Percentiles rank a stretch among this genome's conserved stretches.
phyloP scores from a whole-genome alignment of 2,113 vertebrate species.

The Morone chrysops region DNA sequence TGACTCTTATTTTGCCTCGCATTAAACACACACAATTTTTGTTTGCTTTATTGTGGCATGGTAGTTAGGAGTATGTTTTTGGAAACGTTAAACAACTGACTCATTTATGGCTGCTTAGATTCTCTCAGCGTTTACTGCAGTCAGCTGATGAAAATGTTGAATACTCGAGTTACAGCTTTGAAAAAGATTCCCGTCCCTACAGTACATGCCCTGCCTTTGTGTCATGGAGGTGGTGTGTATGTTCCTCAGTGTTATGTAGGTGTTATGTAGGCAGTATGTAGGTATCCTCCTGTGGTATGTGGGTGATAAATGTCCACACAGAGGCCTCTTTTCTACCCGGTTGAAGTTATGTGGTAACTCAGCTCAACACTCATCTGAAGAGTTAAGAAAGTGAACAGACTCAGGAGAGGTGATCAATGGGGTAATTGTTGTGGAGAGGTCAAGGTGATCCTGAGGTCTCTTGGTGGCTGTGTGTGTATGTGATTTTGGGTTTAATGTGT shows the following conservation, averaged over 20 bases:
- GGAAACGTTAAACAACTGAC: conserved; percentile 52
- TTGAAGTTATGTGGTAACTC: conserved; percentile 20
- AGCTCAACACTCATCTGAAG: conserved; percentile 5
- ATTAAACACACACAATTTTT: conserved; percentile 22
- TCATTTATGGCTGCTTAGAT: conserved; percentile 28
- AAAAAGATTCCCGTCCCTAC: neutral
- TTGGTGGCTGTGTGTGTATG: conserved; percentile 1
- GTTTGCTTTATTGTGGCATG: conserved; percentile 56
- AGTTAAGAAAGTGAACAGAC: conserved; percentile 20
- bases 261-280: conserved; percentile 60
- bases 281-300: conserved; percentile 66
- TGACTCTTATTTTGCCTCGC: conserved; percentile 11
- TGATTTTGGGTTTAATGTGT: neutral
- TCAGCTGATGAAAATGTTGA: conserved; percentile 37
- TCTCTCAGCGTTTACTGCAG: conserved; percentile 37
- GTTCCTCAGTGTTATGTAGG: conserved; percentile 32
- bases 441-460: conserved; percentile 27
- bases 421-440: conserved; percentile 42
- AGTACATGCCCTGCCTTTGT: conserved; percentile 14
- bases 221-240: conserved; percentile 37
- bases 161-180: conserved; percentile 24
- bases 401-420: conserved; percentile 48
- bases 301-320: conserved; percentile 63
- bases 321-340: conserved; percentile 54
- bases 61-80: conserved; percentile 31